A percentile compares a stretch with the other conserved stretches of the same genome.
phyloP scores from a whole-genome alignment of 2,113 vertebrate species.

The Pelusios castaneus region DNA sequence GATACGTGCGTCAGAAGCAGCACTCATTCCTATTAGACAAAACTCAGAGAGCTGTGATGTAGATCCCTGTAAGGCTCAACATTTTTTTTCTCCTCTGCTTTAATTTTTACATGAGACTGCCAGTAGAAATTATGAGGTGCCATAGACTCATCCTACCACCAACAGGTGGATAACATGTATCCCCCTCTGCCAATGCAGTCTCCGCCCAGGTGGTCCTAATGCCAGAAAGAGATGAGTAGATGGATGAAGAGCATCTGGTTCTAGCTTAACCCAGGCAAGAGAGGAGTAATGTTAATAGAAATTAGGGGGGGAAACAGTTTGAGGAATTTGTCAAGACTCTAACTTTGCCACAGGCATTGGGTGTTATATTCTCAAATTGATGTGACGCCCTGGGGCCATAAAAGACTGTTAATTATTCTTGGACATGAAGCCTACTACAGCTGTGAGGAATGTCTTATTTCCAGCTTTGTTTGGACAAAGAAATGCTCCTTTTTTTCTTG shows the following conservation, averaged over 20 bases:
- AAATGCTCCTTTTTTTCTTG: not conserved
- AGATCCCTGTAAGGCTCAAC: not conserved
- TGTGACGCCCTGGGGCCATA: not conserved
- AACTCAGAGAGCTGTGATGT: not conserved
- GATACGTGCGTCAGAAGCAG: not conserved
- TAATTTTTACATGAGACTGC: not conserved
- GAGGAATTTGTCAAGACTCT: constrained; percentile 24
- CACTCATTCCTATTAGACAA: not conserved
- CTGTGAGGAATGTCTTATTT: constrained; percentile 11
- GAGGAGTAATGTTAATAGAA: not conserved
- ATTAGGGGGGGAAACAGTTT: not conserved
- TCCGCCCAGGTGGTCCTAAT: not conserved
- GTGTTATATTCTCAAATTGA: constrained; percentile 2
- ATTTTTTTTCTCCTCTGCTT: not conserved
- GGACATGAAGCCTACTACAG: not conserved
- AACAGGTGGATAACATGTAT: not conserved
- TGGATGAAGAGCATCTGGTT: not conserved
- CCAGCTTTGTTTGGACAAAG: constrained; percentile 2
- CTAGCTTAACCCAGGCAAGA: not conserved
- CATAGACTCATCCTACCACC: not conserved
- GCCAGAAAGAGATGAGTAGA: not conserved
- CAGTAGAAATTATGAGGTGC: not conserved
- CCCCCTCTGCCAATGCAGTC: not conserved
- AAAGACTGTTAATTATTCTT: not conserved
- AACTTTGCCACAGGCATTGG: not conserved